Evolutionary conservation across 2,888 invertebrate genomes (phyloP).

Genomic region (Monoplex corrugatus): DNA sequence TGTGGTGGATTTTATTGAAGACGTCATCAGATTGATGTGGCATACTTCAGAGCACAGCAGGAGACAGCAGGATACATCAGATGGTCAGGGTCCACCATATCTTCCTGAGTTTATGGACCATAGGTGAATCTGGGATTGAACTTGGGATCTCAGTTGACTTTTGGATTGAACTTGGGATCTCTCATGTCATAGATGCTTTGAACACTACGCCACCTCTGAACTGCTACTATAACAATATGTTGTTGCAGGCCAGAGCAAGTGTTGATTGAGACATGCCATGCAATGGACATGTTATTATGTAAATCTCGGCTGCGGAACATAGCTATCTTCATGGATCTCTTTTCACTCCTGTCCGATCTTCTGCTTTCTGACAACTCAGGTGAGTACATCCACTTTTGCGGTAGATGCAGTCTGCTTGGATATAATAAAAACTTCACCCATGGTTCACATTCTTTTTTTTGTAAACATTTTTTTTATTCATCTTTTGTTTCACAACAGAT

Average conservation of each 20-base stretch:
- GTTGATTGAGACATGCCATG: slow-evolving; percentile 36
- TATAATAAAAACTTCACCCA: too few species aligned
- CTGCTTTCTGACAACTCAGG: slow-evolving; percentile 20
- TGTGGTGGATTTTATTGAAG: too few species aligned
- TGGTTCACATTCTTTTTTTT: background rate
- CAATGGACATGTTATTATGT: background rate
- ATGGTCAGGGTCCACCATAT: too few species aligned
- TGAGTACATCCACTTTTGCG: background rate
- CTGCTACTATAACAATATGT: background rate
- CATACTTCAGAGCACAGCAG: too few species aligned
- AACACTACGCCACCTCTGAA: too few species aligned
- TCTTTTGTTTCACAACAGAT: background rate
- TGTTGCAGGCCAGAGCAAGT: slow-evolving; percentile 40
- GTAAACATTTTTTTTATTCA: background rate
- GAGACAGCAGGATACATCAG: too few species aligned
- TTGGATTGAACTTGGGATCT: background rate
- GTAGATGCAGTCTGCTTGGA: too few species aligned
- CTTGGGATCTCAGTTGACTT: background rate
- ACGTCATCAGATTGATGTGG: too few species aligned
- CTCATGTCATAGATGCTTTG: background rate
- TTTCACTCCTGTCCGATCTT: slow-evolving; percentile 34
- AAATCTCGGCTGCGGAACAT: slow-evolving; percentile 1
- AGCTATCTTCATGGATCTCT: slow-evolving; percentile 36
- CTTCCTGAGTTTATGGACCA: too few species aligned
- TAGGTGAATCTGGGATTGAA: too few species aligned